Evolutionary conservation across 2,888 invertebrate species (phyloP), one percentile per base, ranked within the genome.

Genomic region (Mesorhabditis spiculigera): DNA sequence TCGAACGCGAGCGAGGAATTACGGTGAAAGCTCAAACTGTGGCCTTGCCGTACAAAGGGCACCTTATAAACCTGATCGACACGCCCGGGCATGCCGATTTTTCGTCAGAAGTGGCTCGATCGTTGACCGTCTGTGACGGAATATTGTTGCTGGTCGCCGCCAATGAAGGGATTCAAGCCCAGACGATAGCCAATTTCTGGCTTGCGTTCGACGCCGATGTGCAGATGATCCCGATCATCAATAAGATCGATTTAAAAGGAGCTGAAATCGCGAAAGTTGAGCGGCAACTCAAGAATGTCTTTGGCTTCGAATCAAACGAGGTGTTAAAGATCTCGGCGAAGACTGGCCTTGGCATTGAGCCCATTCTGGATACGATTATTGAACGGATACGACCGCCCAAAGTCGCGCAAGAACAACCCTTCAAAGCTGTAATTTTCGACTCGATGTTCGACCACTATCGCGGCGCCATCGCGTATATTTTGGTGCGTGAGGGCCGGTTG

Each of bases 71-170:
- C 87, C 90, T 97, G 43, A 95, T 98, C 81, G 97, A 98, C 87
- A 97, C 97, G 28, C 97, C 97, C 5, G 89, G 97, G 4, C 97
- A 97, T 90, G 96, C 96, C 0, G 97, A 98, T 87, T 97, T 97
- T 87, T 75, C 78, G 5, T 77, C 77, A n/a, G 80, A 80, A 68
- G 76, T 76, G 6, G 16, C 93, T 1, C 89, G 96, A 69, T 95
- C 95, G 66, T 89, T 97, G 69, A 90, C 92, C 72, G 94, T 94
- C 66, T 96, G 95, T 86, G 93, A 96, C 89, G 96, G 96, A 8
- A 96, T 94, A 0, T 90, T 98, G 76, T 89, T 98, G 69, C 88
- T 98, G 67, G 93, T 98, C 0, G 97, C 97, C 88, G 95, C 97
- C 1, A 95, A 95, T 87, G 93, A 89, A 86, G 80, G 80, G 28